Evolutionary conservation across 2,888 invertebrate species (phyloP).

Genomic region (Gryllus longicercus): DNA sequence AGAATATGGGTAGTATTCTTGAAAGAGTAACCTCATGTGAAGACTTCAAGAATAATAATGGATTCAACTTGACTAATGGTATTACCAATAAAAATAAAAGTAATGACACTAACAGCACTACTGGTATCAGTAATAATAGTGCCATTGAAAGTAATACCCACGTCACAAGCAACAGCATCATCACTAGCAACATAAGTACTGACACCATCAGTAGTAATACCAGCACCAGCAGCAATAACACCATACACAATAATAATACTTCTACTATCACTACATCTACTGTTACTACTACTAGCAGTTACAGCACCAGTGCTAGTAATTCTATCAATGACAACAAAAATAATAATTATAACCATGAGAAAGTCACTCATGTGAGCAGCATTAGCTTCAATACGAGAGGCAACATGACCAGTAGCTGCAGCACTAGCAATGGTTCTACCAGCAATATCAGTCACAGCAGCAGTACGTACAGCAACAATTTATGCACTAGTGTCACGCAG

Average conservation of each 20-base stretch:
- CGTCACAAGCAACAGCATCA: neutral
- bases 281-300: neutral
- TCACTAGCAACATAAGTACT: neutral
- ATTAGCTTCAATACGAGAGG: conserved; percentile 27
- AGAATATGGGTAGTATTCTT: conserved; percentile 48
- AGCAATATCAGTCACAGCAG: no score
- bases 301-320: neutral
- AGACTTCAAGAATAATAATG: conserved; percentile 41
- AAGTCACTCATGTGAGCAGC: conserved; percentile 34
- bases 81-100: neutral
- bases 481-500: no score
- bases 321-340: conserved; percentile 22
- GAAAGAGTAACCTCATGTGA: neutral
- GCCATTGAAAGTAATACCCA: conserved; percentile 12
- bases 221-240: neutral
- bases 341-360: conserved; percentile 40
- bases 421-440: neutral
- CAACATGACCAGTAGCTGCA: conserved; percentile 27
- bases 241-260: neutral
- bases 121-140: conserved; percentile 2
- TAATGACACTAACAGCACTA: conserved; percentile 11
- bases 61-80: neutral
- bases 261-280: neutral
- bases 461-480: no score
- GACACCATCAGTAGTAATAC: neutral